phyloP scores from a whole-genome alignment of 2,797 vertebrate species.

The Etheostoma perlongum region DNA sequence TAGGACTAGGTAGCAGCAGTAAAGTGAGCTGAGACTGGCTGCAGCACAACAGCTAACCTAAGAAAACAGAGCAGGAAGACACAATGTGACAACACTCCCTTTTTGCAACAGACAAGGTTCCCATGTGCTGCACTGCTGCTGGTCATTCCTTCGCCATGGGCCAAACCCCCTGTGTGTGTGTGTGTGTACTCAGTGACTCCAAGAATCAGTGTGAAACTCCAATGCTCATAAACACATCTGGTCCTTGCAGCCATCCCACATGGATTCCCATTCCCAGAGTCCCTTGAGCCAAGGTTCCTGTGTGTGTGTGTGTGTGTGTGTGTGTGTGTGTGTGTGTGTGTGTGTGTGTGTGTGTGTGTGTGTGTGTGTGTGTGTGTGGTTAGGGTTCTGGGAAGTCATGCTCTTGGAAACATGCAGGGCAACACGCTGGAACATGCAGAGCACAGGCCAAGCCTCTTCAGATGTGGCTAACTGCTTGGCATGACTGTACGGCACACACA shows the following conservation, averaged over 20 bases:
- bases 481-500: slow-evolving; percentile 38
- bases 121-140: slow-evolving; percentile 28
- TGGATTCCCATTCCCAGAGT: slow-evolving; percentile 62
- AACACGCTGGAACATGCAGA: slow-evolving; percentile 78
- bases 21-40: slow-evolving; percentile 18
- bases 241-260: slow-evolving; percentile 66
- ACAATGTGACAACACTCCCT: slow-evolving; percentile 39
- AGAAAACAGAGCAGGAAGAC: slow-evolving; percentile 26
- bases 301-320: slow-evolving; percentile 38
- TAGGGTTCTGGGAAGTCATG: slow-evolving; percentile 81
- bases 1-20: slow-evolving; percentile 3
- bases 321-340: slow-evolving; percentile 22
- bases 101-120: slow-evolving; percentile 47
- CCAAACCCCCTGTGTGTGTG: slow-evolving; percentile 4
- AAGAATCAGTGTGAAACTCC: slow-evolving; percentile 62
- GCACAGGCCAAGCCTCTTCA: slow-evolving; percentile 71
- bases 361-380: slow-evolving; percentile 41
- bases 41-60: slow-evolving; percentile 22
- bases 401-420: slow-evolving; percentile 79
- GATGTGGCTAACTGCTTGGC: slow-evolving; percentile 76
- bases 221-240: slow-evolving; percentile 81
- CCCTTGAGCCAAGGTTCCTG: slow-evolving; percentile 64
- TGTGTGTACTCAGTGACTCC: slow-evolving; percentile 35
- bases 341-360: slow-evolving; percentile 23
- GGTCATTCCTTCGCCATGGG: slow-evolving; percentile 35